These are phyloP conservation scores for Oncorhynchus clarkii DNA, from an alignment of 2,113 vertebrate genomes.

Conservation along the genomic window DNA sequence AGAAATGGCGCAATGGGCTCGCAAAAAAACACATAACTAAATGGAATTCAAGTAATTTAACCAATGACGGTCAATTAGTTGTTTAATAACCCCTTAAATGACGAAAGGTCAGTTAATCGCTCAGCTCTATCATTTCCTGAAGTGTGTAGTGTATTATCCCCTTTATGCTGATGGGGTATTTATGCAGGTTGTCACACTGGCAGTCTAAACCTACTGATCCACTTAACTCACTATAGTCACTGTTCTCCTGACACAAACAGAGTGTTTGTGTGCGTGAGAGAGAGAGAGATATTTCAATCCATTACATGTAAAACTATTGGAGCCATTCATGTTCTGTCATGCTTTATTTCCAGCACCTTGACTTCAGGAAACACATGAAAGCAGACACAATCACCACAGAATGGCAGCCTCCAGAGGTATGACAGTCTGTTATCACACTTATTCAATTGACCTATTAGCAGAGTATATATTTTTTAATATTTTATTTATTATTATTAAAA, in stretches of 20 bases:
- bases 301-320: not conserved
- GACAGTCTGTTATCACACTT: not conserved
- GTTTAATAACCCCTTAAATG: too few species aligned
- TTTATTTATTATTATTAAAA: too few species aligned
- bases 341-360: slow-evolving; percentile 78
- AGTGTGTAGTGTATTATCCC: slow-evolving; percentile 19
- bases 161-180: slow-evolving; percentile 30
- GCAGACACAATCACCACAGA: slow-evolving; percentile 74
- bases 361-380: slow-evolving; percentile 86
- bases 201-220: slow-evolving; percentile 37
- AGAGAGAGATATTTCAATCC: not conserved
- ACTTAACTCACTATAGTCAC: slow-evolving; percentile 17
- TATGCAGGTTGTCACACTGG: not conserved
- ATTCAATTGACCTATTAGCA: not conserved
- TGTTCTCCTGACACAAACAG: not conserved
- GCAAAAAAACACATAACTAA: too few species aligned
- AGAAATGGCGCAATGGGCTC: too few species aligned
- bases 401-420: slow-evolving; percentile 92
- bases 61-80: too few species aligned
- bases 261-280: not conserved
- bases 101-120: too few species aligned
- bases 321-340: not conserved
- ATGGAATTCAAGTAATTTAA: too few species aligned
- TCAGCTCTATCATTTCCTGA: too few species aligned
- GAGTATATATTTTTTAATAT: not conserved